A percentile compares a stretch with the other conserved stretches of the same genome.
These are phyloP conservation scores for Halictus rubicundus DNA, from an alignment of 1,140 invertebrate genomes.

Conservation along the genomic window DNA sequence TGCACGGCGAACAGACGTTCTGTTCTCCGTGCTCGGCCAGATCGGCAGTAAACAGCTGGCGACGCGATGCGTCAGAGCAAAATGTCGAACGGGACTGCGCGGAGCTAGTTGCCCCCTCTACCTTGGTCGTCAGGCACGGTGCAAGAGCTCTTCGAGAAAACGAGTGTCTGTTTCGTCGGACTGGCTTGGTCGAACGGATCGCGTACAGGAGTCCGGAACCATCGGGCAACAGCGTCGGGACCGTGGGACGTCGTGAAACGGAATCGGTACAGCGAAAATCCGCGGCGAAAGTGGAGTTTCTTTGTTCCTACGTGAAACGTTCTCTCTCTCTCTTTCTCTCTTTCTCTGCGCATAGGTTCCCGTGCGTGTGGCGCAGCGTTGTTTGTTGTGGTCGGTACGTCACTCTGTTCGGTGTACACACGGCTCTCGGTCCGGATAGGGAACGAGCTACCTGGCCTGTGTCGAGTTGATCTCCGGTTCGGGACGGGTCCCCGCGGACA, in stretches of 20 bases:
- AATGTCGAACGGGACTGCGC: slow-evolving; percentile 64
- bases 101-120: slow-evolving; percentile 63
- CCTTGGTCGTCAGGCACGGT: slow-evolving; percentile 26
- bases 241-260: not conserved
- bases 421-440: not conserved
- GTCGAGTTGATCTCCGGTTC: slow-evolving; percentile 6
- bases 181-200: too few relatives aligned
- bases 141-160: slow-evolving; percentile 29
- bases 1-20: slow-evolving; percentile 50
- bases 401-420: slow-evolving; percentile 33
- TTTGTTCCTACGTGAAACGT: slow-evolving; percentile 68
- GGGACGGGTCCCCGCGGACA: not conserved
- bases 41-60: slow-evolving; percentile 77
- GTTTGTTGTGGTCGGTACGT: slow-evolving; percentile 60
- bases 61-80: slow-evolving; percentile 71
- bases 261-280: slow-evolving; percentile 29
- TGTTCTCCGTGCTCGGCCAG: slow-evolving; percentile 58
- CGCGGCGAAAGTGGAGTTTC: slow-evolving; percentile 64
- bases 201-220: not conserved
- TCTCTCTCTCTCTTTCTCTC: slow-evolving; percentile 20
- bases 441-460: not conserved
- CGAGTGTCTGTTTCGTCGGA: not conserved
- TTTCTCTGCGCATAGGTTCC: slow-evolving; percentile 58
- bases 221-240: not conserved
- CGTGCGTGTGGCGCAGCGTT: slow-evolving; percentile 70